Evolutionary conservation across 1,140 invertebrate species (phyloP), one percentile per base, ranked within the genome.

Genomic region (Procambarus virginalis): DNA sequence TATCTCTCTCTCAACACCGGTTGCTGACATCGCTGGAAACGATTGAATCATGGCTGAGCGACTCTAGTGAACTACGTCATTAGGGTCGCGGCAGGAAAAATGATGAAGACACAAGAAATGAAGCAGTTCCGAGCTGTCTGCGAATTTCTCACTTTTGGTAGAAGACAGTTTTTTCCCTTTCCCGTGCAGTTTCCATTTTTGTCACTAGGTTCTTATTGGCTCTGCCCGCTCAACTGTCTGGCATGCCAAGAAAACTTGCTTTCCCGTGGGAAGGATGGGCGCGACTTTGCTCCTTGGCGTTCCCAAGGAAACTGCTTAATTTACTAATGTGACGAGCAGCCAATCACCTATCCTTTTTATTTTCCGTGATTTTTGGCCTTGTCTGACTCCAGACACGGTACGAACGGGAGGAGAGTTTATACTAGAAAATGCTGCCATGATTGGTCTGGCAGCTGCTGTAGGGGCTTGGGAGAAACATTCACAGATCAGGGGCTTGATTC

Each of bases 51-150:
- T 76, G 84, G 75, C n/a, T 70, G 84, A 86, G 76, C 84, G 84
- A 86, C 45, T 86, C 84, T 45, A 68, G 51, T 86, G 75, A 78
- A 78, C 84, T 76, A 78, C 84, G 84, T 86, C 84, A 86, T 86
- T 86, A 86, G 76, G 76, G 76, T 86, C 84, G 84, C 68, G 64
- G 76, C 82, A 78, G 84, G 76, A 86, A 86, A n/a, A 86, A 86
- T 86, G 84, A 86, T 46, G 58, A 73, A 77, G 84, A 77, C 51
- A 60, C 17, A 86, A 79, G 76, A 79, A 86, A 79, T 20, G 84
- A 78, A 48, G 76, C 75, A 77, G 83, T 64, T 79, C 60, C 85
- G 85, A 80, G 70, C 80, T 86, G 85, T 86, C 84, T 85, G 51
- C 8, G 70, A 45, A 73, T 55, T n/a, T 48, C 48, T 55, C 83